Evolutionary conservation across 2,113 vertebrate genomes (phyloP).

Genomic region (Semnopithecus entellus): DNA sequence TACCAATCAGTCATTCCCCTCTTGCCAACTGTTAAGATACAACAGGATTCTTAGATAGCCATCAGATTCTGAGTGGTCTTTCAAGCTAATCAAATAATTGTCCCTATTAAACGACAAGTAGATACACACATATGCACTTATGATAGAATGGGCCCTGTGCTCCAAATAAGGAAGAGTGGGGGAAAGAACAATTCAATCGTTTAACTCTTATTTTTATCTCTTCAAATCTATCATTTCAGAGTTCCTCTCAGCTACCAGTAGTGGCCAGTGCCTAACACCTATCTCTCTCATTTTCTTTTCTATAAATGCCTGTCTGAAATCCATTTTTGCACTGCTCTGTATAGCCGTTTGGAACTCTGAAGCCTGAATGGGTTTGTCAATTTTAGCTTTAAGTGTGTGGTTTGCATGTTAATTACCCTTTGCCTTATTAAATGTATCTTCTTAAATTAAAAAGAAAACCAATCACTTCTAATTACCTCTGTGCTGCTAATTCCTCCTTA

Average conservation of each 20-base stretch:
- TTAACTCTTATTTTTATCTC: not conserved
- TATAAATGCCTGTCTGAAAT: not conserved
- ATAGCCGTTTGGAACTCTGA: not conserved
- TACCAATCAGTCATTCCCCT: not conserved
- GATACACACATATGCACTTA: not conserved
- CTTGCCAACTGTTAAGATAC: not conserved
- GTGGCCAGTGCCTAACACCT: not conserved
- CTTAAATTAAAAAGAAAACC: not conserved
- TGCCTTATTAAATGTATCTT: conserved; percentile 25
- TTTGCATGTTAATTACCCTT: conserved; percentile 12
- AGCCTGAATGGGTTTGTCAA: not conserved
- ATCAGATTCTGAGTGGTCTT: not conserved
- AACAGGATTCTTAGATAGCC: not conserved
- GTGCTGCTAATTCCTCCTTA: not conserved
- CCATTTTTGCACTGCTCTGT: not conserved
- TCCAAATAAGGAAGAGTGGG: not conserved
- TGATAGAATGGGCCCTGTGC: not conserved
- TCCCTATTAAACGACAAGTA: not conserved
- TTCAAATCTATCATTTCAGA: not conserved
- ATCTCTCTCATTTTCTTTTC: not conserved
- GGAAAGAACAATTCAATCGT: not conserved
- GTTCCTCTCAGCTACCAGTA: not conserved
- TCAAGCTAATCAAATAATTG: not conserved
- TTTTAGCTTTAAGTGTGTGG: not conserved
- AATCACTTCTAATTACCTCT: not conserved